Evolutionary conservation across 2,888 invertebrate genomes (phyloP).

Genomic region (Drosophila engyochracea): DNA sequence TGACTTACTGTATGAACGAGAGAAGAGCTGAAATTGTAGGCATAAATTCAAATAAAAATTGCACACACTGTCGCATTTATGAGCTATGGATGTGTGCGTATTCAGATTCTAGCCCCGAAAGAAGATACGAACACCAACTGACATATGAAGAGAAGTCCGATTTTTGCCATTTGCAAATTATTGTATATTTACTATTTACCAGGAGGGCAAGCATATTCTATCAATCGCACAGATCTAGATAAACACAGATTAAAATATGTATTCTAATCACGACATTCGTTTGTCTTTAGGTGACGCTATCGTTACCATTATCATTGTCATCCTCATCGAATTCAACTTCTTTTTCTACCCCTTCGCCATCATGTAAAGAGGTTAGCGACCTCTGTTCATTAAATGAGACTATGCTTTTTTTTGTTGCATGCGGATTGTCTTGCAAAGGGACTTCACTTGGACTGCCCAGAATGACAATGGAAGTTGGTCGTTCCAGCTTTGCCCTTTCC

Average conservation of each 20-base stretch:
- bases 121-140: background rate
- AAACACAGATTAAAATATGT: background rate
- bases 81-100: slow-evolving; percentile 6
- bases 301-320: background rate
- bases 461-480: background rate
- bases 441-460: background rate
- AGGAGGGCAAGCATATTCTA: background rate
- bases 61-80: slow-evolving; percentile 39
- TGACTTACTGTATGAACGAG: slow-evolving; percentile 23
- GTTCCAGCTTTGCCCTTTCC: background rate
- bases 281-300: background rate
- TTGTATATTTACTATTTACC: background rate
- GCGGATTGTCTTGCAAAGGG: too few relatives aligned
- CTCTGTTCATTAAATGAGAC: background rate
- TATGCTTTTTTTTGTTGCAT: background rate
- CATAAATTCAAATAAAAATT: slow-evolving; percentile 35
- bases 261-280: too few relatives aligned
- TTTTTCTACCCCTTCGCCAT: background rate
- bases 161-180: background rate
- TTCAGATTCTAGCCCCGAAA: background rate
- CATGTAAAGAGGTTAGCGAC: background rate
- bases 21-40: slow-evolving; percentile 5
- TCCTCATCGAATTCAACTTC: background rate
- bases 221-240: background rate
- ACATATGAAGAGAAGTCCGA: background rate